Percentiles rank a stretch among this genome's conserved stretches.
phyloP scores from a whole-genome alignment of 1,140 invertebrate species.

The Lutraria rhynchaena region DNA sequence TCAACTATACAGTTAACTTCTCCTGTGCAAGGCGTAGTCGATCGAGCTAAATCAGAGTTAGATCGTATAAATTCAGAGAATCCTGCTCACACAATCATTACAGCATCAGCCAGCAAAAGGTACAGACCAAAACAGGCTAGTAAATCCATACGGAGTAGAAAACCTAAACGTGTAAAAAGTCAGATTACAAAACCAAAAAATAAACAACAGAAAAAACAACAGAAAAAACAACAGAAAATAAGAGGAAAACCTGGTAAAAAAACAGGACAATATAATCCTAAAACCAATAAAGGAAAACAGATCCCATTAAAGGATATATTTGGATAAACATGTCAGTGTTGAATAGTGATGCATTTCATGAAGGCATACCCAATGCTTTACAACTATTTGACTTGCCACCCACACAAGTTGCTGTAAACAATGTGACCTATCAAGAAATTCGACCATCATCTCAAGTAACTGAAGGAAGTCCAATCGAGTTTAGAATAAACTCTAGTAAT shows the following conservation, averaged over 20 bases:
- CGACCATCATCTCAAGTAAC: conserved; percentile 38
- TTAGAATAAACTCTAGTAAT: conserved; percentile 20
- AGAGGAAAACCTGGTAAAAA: background rate
- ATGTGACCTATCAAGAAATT: conserved; percentile 44
- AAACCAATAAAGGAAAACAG: too few species aligned
- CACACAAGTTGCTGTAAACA: conserved; percentile 38
- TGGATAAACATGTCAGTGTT: background rate
- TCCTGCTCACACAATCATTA: background rate
- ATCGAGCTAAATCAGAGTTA: conserved; percentile 21
- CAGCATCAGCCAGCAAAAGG: background rate
- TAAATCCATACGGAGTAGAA: too few species aligned
- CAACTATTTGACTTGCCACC: conserved; percentile 40
- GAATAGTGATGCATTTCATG: conserved; percentile 14
- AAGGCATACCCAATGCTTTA: conserved; percentile 35
- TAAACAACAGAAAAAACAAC: background rate
- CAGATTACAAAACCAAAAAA: background rate
- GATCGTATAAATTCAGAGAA: conserved; percentile 18
- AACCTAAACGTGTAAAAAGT: background rate
- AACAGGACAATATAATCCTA: too few species aligned
- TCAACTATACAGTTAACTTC: conserved; percentile 8
- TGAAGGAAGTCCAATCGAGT: conserved; percentile 35
- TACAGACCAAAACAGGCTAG: background rate
- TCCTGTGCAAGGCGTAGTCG: conserved; percentile 3
- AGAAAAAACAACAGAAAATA: background rate
- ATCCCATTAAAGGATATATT: too few species aligned